Percentiles rank a stretch among this genome's conserved stretches.
Conservation (phyloP, 2,113 vertebrate genomes). For the Heliornis fulica region DNA sequence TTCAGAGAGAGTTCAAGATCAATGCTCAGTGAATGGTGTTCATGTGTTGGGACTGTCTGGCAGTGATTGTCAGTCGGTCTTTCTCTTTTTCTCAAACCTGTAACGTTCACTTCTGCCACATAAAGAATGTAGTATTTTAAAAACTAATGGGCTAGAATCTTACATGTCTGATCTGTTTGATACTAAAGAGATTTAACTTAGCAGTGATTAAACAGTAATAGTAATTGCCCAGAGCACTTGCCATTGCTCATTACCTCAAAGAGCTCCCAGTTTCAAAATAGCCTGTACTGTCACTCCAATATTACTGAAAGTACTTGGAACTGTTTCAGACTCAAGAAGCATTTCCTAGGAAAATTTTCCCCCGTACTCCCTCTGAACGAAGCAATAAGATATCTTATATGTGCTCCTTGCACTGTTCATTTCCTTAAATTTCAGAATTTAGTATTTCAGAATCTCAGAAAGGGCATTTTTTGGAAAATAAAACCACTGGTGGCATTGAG, state of each 20-base stretch:
- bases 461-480: neutral
- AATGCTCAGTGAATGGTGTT: neutral
- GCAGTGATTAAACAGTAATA: neutral
- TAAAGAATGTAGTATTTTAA: neutral
- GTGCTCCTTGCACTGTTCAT: neutral
- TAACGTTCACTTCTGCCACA: neutral
- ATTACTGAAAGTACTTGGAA: neutral
- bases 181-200: neutral
- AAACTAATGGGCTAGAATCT: neutral
- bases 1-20: neutral
- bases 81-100: neutral
- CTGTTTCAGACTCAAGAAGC: neutral
- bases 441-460: neutral
- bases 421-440: neutral
- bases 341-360: neutral
- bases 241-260: neutral
- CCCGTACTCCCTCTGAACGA: neutral
- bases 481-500: neutral
- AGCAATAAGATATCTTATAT: neutral
- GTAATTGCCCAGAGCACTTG: neutral
- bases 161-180: neutral
- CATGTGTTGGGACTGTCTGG: fast-evolving
- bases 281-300: neutral
- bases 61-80: neutral
- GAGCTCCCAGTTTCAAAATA: neutral